Percentiles rank a stretch among this genome's conserved stretches.
Evolutionary conservation across 2,888 invertebrate genomes (phyloP).

Genomic region (Ophion ventricosus): DNA sequence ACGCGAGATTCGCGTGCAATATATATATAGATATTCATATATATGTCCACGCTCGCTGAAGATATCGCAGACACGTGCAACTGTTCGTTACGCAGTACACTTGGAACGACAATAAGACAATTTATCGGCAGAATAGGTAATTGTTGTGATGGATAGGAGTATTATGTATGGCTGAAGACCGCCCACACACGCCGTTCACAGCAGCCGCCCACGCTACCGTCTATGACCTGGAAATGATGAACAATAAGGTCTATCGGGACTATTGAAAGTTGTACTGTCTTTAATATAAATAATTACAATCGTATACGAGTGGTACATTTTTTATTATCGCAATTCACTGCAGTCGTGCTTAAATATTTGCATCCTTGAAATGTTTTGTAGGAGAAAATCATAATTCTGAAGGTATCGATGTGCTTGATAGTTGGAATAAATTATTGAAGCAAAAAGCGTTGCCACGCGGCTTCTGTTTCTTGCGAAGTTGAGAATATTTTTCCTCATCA

Average conservation of each 20-base stretch:
- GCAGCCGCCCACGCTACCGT: background rate
- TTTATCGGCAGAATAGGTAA: background rate
- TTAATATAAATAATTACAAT: background rate
- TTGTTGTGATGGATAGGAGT: slow-evolving; percentile 12
- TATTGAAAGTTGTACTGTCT: background rate
- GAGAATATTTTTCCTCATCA: no score
- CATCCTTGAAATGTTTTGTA: background rate
- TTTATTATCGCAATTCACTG: background rate
- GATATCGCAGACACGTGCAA: slow-evolving; percentile 12
- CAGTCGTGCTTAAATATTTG: background rate
- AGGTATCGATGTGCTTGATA: background rate
- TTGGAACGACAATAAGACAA: background rate
- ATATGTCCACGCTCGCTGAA: slow-evolving; percentile 16
- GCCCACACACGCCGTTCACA: background rate
- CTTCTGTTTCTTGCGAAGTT: no score
- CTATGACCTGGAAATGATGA: slow-evolving; percentile 12
- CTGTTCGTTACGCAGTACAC: background rate
- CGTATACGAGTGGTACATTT: background rate
- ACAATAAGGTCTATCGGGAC: background rate
- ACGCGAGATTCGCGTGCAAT: background rate
- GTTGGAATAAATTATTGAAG: background rate
- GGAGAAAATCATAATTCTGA: background rate
- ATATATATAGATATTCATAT: background rate
- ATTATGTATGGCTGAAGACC: slow-evolving; percentile 1
- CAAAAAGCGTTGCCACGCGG: background rate